Conservation (phyloP, 2,113 vertebrate species). For the Sinocyclocheilus anshuiensis region DNA sequence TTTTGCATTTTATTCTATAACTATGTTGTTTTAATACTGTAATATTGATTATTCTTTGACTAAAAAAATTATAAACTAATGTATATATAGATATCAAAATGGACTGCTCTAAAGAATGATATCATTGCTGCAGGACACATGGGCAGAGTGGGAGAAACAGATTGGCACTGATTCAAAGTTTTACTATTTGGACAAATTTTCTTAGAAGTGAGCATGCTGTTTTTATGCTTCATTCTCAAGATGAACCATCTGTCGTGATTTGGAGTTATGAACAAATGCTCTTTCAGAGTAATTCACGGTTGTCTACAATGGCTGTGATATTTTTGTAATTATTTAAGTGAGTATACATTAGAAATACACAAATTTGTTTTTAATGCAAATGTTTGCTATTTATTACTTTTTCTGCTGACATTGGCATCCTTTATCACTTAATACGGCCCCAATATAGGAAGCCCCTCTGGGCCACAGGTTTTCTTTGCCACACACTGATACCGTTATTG, state of each 20-base stretch:
- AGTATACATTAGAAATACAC: neutral
- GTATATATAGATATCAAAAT: no score
- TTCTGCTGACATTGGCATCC: neutral
- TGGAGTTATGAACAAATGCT: neutral
- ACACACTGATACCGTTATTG: slow-evolving; percentile 25
- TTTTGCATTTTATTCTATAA: no score
- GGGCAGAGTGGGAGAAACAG: neutral
- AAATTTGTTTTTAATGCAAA: neutral
- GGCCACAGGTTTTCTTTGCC: slow-evolving; percentile 13
- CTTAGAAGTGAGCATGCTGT: neutral
- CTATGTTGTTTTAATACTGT: no score
- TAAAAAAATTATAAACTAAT: no score
- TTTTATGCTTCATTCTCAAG: neutral
- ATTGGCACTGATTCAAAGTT: neutral
- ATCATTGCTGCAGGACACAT: neutral
- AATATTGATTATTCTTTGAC: no score
- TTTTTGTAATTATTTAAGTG: neutral
- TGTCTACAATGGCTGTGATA: neutral
- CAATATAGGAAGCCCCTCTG: neutral
- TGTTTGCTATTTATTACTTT: neutral
- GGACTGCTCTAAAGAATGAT: neutral
- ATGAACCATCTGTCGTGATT: neutral
- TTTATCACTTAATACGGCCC: no score
- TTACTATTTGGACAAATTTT: neutral
- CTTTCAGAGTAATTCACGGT: neutral